Percentiles rank a stretch among this genome's conserved stretches.
These are phyloP conservation scores for Nomada flava DNA, from an alignment of 2,888 invertebrate species.

Conservation along the genomic window DNA sequence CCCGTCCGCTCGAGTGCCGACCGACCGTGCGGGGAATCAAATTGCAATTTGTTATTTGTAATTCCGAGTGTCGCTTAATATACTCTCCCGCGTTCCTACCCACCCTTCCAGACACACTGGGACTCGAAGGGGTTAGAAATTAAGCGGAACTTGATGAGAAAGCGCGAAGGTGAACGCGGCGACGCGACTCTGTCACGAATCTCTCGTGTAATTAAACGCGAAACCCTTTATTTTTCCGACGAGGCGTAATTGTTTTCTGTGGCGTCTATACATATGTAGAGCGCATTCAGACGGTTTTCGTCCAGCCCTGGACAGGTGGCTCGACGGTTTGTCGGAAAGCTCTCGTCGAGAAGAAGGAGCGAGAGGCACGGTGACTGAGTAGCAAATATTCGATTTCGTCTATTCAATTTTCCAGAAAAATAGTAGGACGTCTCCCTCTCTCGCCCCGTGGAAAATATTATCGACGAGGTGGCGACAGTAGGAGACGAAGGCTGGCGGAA, in stretches of 20 bases:
- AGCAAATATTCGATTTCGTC: slow-evolving; percentile 80
- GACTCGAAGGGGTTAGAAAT: slow-evolving; percentile 77
- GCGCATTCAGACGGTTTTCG: too few species aligned
- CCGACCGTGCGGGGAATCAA: slow-evolving; percentile 81
- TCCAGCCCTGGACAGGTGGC: not conserved
- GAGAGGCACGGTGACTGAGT: slow-evolving; percentile 49
- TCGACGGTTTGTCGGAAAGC: too few species aligned
- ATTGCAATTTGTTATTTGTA: slow-evolving; percentile 85
- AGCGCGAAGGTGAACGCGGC: slow-evolving; percentile 64
- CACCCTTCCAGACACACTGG: slow-evolving; percentile 60
- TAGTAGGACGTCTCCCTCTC: slow-evolving; percentile 62
- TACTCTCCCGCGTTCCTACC: slow-evolving; percentile 75
- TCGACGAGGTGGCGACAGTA: slow-evolving; percentile 66
- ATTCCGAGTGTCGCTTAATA: slow-evolving; percentile 84
- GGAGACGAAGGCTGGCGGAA: slow-evolving; percentile 34
- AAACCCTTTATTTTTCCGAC: slow-evolving; percentile 44
- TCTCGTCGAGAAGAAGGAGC: not conserved
- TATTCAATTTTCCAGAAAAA: slow-evolving; percentile 83
- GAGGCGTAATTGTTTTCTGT: slow-evolving; percentile 35
- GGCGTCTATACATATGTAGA: not conserved
- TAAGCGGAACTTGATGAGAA: slow-evolving; percentile 73
- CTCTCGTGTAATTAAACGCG: slow-evolving; percentile 53
- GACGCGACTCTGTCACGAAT: not conserved
- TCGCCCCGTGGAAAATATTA: slow-evolving; percentile 68
- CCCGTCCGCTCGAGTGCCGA: slow-evolving; percentile 60